Conservation (phyloP, 2,113 vertebrate species). For the Anhinga rufa region DNA sequence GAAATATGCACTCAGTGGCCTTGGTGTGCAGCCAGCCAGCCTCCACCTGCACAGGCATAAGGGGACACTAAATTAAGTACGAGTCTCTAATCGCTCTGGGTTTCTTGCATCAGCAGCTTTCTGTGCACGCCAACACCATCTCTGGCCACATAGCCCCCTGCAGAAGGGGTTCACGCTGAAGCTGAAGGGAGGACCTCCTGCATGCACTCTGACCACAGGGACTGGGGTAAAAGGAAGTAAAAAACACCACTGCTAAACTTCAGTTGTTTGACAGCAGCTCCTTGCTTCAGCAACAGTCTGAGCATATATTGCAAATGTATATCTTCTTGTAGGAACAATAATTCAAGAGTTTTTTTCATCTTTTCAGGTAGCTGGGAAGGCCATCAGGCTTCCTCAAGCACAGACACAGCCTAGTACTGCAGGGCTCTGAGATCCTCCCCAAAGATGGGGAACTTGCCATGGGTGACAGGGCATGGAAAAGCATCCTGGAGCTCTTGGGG, state of each 20-base stretch:
- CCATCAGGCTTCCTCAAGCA: neutral
- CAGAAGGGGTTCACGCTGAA: neutral
- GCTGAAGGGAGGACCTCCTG: neutral
- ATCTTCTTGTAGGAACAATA: neutral
- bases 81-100: fast-evolving
- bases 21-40: neutral
- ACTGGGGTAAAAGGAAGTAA: neutral
- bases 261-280: neutral
- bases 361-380: neutral
- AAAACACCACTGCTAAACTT: neutral
- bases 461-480: neutral
- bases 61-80: neutral
- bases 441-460: neutral
- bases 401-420: neutral
- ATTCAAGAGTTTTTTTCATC: neutral
- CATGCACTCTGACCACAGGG: neutral
- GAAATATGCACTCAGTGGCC: fast-evolving
- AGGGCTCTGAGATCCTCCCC: neutral
- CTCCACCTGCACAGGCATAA: neutral
- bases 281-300: neutral
- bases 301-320: neutral
- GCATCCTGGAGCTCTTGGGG: neutral
- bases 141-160: neutral
- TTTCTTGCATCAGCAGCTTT: neutral
- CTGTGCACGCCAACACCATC: neutral